Conservation (phyloP, 1,140 invertebrate species). For the Megalopta genalis region DNA sequence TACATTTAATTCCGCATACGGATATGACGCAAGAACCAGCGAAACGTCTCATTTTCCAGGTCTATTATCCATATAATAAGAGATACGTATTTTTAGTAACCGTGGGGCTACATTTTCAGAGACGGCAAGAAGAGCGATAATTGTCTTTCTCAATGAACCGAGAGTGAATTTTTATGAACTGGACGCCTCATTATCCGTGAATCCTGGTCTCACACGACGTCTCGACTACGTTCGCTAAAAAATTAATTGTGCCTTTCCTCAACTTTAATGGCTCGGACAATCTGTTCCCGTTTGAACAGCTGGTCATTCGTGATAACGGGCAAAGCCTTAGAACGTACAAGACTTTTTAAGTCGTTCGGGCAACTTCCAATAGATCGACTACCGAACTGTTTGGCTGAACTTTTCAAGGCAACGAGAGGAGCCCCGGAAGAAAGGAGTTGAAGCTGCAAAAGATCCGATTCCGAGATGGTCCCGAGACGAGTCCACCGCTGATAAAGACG, state of each 20-base stretch:
- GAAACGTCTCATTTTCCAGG: too few relatives aligned
- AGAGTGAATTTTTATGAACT: background rate
- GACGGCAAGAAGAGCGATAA: too few relatives aligned
- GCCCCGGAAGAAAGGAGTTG: background rate
- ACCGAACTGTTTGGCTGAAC: slow-evolving; percentile 28
- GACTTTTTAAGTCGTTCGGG: slow-evolving; percentile 31
- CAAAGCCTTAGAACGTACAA: slow-evolving; percentile 29
- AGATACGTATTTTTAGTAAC: too few relatives aligned
- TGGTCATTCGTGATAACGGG: slow-evolving; percentile 41
- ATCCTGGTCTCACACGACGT: background rate
- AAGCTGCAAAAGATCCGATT: background rate
- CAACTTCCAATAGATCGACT: slow-evolving; percentile 24
- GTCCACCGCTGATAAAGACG: background rate
- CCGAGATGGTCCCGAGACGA: background rate
- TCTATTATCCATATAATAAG: too few relatives aligned
- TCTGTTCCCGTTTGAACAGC: slow-evolving; percentile 19
- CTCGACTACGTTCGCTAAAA: background rate
- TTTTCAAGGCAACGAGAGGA: background rate
- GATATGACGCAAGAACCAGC: too few relatives aligned
- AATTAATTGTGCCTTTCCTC: slow-evolving; percentile 19
- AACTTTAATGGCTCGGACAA: slow-evolving; percentile 23
- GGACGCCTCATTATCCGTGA: background rate
- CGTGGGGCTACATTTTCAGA: too few relatives aligned
- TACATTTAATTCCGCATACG: too few relatives aligned
- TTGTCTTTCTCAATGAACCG: background rate